Percentiles rank a stretch among this genome's conserved stretches.
Evolutionary conservation across 2,888 invertebrate genomes (phyloP).

Genomic region (Cylloceria caligata): DNA sequence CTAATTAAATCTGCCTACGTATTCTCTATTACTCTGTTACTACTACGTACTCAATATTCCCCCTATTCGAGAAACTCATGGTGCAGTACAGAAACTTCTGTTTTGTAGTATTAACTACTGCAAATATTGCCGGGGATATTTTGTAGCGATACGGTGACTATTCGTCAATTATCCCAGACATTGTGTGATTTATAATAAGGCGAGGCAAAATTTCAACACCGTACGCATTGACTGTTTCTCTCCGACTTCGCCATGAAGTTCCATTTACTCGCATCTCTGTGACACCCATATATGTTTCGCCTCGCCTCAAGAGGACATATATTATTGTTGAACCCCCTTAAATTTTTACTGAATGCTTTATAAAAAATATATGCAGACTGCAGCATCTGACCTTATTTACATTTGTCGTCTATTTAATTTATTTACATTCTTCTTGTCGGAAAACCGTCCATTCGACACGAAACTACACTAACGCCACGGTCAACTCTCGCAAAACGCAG

Average conservation of each 20-base stretch:
- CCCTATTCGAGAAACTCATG: conserved; percentile 67
- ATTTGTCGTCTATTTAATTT: not conserved
- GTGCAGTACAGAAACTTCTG: conserved; percentile 73
- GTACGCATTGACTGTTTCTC: too few relatives aligned
- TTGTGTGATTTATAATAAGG: not conserved
- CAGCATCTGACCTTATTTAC: not conserved
- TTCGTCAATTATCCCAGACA: conserved; percentile 14
- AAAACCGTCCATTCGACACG: conserved; percentile 14
- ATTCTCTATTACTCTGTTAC: conserved; percentile 31
- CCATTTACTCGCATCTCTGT: too few relatives aligned
- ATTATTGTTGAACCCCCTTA: too few relatives aligned
- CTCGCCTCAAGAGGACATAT: too few relatives aligned
- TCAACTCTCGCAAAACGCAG: conserved; percentile 52
- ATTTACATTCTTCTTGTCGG: not conserved
- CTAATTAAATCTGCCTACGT: conserved; percentile 83
- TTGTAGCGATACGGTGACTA: not conserved
- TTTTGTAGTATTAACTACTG: conserved; percentile 65
- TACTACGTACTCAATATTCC: conserved; percentile 66
- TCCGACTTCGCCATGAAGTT: too few relatives aligned
- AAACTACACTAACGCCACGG: not conserved
- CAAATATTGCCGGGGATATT: conserved; percentile 28
- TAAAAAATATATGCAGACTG: not conserved
- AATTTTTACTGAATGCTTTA: not conserved
- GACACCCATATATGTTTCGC: too few relatives aligned
- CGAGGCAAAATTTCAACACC: too few relatives aligned